A percentile compares a stretch with the other conserved stretches of the same genome.
These are phyloP conservation scores for Lethrus apterus DNA, from an alignment of 1,140 invertebrate genomes.

Conservation along the genomic window DNA sequence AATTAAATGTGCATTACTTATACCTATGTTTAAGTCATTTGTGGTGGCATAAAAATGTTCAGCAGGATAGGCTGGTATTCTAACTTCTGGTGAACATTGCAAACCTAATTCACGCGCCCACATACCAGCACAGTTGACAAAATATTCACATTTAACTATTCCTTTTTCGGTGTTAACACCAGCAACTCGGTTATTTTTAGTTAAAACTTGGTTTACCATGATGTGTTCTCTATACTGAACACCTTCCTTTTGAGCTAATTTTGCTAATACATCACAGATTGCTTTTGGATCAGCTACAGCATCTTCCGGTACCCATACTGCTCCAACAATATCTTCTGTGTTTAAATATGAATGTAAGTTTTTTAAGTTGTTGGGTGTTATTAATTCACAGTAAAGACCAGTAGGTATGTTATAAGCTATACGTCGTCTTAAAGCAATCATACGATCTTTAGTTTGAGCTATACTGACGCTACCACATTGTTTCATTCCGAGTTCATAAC, in stretches of 20 bases:
- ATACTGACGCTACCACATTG: slow-evolving; percentile 64
- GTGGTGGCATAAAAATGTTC: slow-evolving; percentile 64
- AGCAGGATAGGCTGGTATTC: slow-evolving; percentile 62
- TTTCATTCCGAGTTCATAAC: slow-evolving; percentile 55
- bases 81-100: slow-evolving; percentile 53
- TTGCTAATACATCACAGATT: slow-evolving; percentile 53
- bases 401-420: slow-evolving; percentile 52
- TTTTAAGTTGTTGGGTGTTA: slow-evolving; percentile 40
- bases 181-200: slow-evolving; percentile 51
- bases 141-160: slow-evolving; percentile 59
- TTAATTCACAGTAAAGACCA: slow-evolving; percentile 49
- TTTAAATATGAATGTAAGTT: slow-evolving; percentile 54
- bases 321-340: slow-evolving; percentile 62
- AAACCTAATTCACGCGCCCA: slow-evolving; percentile 63
- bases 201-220: slow-evolving; percentile 49
- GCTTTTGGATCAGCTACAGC: slow-evolving; percentile 57
- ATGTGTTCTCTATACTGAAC: slow-evolving; percentile 56
- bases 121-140: slow-evolving; percentile 69
- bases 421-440: slow-evolving; percentile 55
- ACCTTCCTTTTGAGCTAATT: slow-evolving; percentile 53
- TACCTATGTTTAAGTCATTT: slow-evolving; percentile 36
- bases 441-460: slow-evolving; percentile 63
- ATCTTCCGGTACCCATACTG: slow-evolving; percentile 68
- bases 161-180: slow-evolving; percentile 55
- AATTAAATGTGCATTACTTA: slow-evolving; percentile 15